Evolutionary conservation across 2,113 vertebrate genomes (phyloP), one percentile per base, ranked within the genome.

Genomic region (Arenaria interpres): DNA sequence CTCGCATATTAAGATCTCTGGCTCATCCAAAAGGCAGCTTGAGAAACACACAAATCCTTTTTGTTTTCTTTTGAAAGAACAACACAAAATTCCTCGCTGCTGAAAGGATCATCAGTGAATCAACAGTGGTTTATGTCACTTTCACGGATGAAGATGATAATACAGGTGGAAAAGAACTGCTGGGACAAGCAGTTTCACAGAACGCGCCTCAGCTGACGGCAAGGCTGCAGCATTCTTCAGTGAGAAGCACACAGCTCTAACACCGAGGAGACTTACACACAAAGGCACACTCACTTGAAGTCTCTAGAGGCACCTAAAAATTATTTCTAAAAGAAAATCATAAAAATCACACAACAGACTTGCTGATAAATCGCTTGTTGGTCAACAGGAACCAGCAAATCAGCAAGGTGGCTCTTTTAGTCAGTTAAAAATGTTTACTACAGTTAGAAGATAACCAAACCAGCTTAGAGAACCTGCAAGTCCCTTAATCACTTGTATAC

Each of bases 21-120:
- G 54, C 33, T 74, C 64, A 1, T 30, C 67, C 45, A 48, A 43
- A 74, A 83, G 30, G 67, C 33, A 75, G 66, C 32, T 45, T 22
- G 54, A 18, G 57, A 68, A 62, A 87, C 7, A 30, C 30, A 27
- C 0, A 3, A 39, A 48, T 3, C 10, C 1, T 32, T 1, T 10
- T 1, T 10, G 20, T 19, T 2, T 24, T 25, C 16, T 46, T 81
- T 51, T 21, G 56, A 91, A 88, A 88, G 68, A 77, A 27, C 32
- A 54, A 2, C 78, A 60, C 15, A 35, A 45, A 41, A 2, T 41
- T 23, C n/a, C 62, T 88, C 12, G 0, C 7, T 59, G 25, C 50
- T 71, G 54, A 33, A 63, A 66, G 73, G 12, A 46, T 5, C 30
- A n/a, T 18, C 30, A 33, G 24, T 46, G 17, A 74, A n/a, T n/a